A percentile compares a stretch with the other conserved stretches of the same genome.
These are phyloP conservation scores for Drosophila saltans DNA, from an alignment of 1,140 invertebrate species.

Conservation along the genomic window DNA sequence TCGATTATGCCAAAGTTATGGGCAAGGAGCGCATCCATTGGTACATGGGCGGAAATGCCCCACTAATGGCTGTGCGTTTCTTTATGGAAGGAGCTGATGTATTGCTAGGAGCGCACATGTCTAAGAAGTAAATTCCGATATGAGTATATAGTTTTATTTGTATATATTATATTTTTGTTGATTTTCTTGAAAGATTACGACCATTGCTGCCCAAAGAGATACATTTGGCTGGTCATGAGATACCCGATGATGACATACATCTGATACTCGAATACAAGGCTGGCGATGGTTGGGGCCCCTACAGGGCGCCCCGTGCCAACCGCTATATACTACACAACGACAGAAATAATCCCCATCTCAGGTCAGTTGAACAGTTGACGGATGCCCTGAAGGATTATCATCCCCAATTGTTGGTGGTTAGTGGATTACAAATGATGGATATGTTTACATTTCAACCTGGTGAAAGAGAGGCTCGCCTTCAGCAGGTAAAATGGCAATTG, in stretches of 20 bases:
- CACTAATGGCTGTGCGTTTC: conserved; percentile 92
- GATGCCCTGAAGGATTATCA: conserved; percentile 87
- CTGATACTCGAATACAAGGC: conserved; percentile 92
- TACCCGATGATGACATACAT: conserved; percentile 91
- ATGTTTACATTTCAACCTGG: conserved; percentile 90
- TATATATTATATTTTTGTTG: background rate
- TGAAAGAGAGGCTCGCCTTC: conserved; percentile 86
- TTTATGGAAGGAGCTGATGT: conserved; percentile 90
- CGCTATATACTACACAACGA: conserved; percentile 95
- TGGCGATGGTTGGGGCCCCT: conserved; percentile 90
- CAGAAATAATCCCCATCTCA: conserved; percentile 90
- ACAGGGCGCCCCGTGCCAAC: conserved; percentile 90
- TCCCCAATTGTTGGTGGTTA: conserved; percentile 91
- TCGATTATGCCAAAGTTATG: conserved; percentile 85
- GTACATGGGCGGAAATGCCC: conserved; percentile 92
- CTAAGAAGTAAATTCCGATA: conserved; percentile 76
- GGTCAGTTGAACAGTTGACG: conserved; percentile 89
- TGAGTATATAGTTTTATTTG: background rate
- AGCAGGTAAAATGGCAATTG: conserved; percentile 88
- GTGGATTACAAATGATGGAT: conserved; percentile 96
- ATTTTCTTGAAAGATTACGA: conserved; percentile 72
- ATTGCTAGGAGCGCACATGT: conserved; percentile 89
- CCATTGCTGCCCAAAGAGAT: conserved; percentile 85
- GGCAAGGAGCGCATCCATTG: conserved; percentile 85
- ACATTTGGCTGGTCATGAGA: conserved; percentile 85